Percentiles rank a stretch among this genome's conserved stretches.
Evolutionary conservation across 2,797 vertebrate species (phyloP).

Genomic region (Sebastiscus tertius): DNA sequence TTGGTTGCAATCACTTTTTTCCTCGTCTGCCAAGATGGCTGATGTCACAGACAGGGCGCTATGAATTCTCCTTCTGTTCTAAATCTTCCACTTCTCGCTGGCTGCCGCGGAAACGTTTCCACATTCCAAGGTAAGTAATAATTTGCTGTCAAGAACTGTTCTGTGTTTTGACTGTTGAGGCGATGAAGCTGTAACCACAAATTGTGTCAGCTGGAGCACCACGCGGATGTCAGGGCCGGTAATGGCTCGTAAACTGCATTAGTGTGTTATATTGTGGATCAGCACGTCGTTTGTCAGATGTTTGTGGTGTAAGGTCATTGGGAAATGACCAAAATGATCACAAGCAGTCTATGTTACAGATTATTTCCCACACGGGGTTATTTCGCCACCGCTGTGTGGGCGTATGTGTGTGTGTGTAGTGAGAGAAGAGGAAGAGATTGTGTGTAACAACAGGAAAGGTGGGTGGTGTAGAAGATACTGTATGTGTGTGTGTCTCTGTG

Average conservation of each 20-base stretch:
- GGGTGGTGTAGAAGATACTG: constrained; percentile 24
- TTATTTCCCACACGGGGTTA: constrained; percentile 41
- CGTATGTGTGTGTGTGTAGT: constrained; percentile 22
- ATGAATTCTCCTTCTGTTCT: constrained; percentile 28
- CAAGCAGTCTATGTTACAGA: constrained; percentile 37
- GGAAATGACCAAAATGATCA: constrained; percentile 55
- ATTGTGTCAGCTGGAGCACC: constrained; percentile 54
- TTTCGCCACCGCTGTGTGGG: neutral
- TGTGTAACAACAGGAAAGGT: constrained; percentile 50
- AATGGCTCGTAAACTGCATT: constrained; percentile 55
- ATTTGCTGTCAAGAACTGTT: constrained; percentile 61
- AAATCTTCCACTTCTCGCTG: constrained; percentile 22
- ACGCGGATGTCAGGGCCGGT: constrained; percentile 41
- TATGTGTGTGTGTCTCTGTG: constrained; percentile 14
- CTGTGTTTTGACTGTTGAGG: constrained; percentile 57
- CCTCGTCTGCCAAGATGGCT: constrained; percentile 9
- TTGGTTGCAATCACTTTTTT: constrained; percentile 32
- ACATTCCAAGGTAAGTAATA: constrained; percentile 49
- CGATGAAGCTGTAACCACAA: constrained; percentile 63
- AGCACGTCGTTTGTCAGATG: constrained; percentile 49
- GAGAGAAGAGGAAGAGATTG: constrained; percentile 40
- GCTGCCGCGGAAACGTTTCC: constrained; percentile 20
- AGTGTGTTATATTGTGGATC: constrained; percentile 41
- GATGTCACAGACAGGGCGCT: constrained; percentile 3
- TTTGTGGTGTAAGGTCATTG: constrained; percentile 56